Evolutionary conservation across 2,113 vertebrate genomes (phyloP).

Genomic region (Megaceryle torquata): DNA sequence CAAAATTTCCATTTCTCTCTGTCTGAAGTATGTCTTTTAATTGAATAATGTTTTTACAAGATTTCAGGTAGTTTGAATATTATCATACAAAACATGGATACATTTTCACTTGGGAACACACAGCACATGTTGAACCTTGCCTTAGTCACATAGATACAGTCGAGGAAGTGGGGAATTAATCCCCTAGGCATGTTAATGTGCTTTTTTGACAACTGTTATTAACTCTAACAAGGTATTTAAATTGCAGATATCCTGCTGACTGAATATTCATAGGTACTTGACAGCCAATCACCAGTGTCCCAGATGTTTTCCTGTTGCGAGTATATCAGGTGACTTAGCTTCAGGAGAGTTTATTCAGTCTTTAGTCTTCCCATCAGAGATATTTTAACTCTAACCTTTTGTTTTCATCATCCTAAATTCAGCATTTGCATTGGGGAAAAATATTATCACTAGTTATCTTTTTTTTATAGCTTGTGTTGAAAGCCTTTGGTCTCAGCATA

Average conservation of each 20-base stretch:
- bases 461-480: background rate
- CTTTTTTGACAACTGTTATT: conserved; percentile 70
- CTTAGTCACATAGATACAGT: conserved; percentile 35
- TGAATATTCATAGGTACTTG: conserved; percentile 69
- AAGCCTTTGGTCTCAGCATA: background rate
- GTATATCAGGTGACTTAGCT: background rate
- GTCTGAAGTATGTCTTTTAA: conserved; percentile 12
- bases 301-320: background rate
- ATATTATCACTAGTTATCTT: background rate
- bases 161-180: conserved; percentile 63
- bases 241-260: conserved; percentile 66
- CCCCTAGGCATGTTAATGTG: conserved; percentile 55
- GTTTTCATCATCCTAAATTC: background rate
- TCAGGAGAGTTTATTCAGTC: background rate
- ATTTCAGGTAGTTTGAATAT: background rate
- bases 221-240: conserved; percentile 70
- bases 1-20: background rate
- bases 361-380: background rate
- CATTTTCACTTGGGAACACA: background rate
- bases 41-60: background rate
- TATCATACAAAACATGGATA: conserved; percentile 21
- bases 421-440: background rate
- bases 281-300: conserved; percentile 1
- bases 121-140: conserved; percentile 1
- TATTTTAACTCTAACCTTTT: background rate